phyloP scores from a whole-genome alignment of 2,888 invertebrate species.

The Lasioglossum malachurum region DNA sequence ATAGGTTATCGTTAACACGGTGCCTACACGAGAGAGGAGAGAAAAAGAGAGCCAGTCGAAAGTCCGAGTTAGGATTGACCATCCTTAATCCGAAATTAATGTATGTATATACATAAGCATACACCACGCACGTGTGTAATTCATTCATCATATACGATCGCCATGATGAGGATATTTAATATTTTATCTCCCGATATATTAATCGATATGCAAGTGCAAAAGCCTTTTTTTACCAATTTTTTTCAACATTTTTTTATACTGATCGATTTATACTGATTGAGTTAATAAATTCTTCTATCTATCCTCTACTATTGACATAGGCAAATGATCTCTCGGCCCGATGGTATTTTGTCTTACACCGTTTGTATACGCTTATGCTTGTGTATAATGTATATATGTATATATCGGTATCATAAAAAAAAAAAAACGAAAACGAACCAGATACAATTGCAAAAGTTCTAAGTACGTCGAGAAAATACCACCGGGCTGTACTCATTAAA shows the following conservation, averaged over 20 bases:
- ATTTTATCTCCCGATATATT: slow-evolving; percentile 63
- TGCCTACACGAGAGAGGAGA: slow-evolving; percentile 5
- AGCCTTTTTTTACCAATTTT: slow-evolving; percentile 68
- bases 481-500: slow-evolving; percentile 68
- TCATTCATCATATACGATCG: slow-evolving; percentile 10
- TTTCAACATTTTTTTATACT: slow-evolving; percentile 75
- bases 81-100: slow-evolving; percentile 65
- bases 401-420: slow-evolving; percentile 55
- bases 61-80: slow-evolving; percentile 59
- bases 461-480: slow-evolving; percentile 73
- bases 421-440: slow-evolving; percentile 44
- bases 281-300: slow-evolving; percentile 74
- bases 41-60: slow-evolving; percentile 46
- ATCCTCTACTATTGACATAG: slow-evolving; percentile 73
- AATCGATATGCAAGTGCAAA: slow-evolving; percentile 76
- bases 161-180: slow-evolving; percentile 63
- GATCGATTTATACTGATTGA: slow-evolving; percentile 82
- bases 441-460: slow-evolving; percentile 65
- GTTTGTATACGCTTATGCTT: slow-evolving; percentile 24
- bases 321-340: slow-evolving; percentile 71
- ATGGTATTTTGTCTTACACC: slow-evolving; percentile 70
- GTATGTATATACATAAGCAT: slow-evolving; percentile 38
- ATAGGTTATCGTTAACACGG: slow-evolving; percentile 25
- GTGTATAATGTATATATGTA: neutral
- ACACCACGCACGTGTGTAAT: neutral